These are phyloP conservation scores for Drosophila rhopaloa DNA, from an alignment of 1,140 invertebrate species.

Conservation along the genomic window DNA sequence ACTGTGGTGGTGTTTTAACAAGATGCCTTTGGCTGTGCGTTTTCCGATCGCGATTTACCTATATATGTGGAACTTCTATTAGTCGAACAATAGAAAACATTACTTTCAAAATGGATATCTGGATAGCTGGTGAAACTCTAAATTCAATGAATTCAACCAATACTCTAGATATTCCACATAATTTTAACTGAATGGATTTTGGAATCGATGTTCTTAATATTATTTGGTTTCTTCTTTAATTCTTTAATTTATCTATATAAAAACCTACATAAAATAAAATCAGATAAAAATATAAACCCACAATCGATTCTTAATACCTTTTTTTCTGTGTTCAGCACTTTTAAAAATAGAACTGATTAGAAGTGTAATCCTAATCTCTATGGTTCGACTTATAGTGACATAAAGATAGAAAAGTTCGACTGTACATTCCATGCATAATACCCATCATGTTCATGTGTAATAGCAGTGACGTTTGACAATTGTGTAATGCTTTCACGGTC, in stretches of 20 bases:
- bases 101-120: not conserved
- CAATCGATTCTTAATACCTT: not conserved
- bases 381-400: conserved; percentile 5
- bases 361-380: conserved; percentile 1
- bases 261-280: not conserved
- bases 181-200: no score
- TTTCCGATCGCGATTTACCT: conserved; percentile 5
- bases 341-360: not conserved
- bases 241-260: no score
- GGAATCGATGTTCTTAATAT: no score
- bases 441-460: conserved; percentile 43
- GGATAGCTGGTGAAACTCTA: not conserved
- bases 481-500: conserved; percentile 18
- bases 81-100: not conserved
- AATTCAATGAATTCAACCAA: no score
- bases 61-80: not conserved
- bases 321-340: not conserved
- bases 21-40: conserved; percentile 62
- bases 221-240: no score
- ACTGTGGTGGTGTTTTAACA: conserved; percentile 77
- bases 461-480: not conserved
- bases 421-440: conserved; percentile 24
- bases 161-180: no score
- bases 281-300: not conserved
- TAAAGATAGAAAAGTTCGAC: not conserved